phyloP scores from a whole-genome alignment of 2,888 invertebrate genomes.

The Drosophila pullipes region DNA sequence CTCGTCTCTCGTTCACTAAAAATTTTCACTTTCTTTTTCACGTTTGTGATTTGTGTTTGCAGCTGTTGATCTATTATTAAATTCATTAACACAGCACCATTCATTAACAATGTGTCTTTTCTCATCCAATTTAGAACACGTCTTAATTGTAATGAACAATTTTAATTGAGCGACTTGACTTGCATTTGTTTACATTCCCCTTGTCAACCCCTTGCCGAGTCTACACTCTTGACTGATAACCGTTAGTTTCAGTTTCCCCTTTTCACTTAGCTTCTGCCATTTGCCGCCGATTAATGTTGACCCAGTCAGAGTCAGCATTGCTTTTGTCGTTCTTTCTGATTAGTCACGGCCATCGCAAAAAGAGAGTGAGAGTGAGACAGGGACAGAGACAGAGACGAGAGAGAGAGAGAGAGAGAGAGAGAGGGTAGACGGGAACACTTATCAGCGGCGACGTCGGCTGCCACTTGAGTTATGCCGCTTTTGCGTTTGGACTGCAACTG shows the following conservation, averaged over 20 bases:
- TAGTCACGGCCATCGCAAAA: constrained; percentile 24
- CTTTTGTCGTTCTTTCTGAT: not conserved
- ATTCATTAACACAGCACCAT: constrained; percentile 60
- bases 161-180: constrained; percentile 37
- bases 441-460: constrained; percentile 19
- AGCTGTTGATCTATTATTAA: constrained; percentile 74
- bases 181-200: constrained; percentile 45
- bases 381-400: not conserved
- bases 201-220: not conserved
- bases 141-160: not conserved
- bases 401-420: not conserved
- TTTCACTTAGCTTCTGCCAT: constrained; percentile 8
- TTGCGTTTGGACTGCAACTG: constrained; percentile 15
- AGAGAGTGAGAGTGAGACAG: not conserved
- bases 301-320: constrained; percentile 27
- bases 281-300: constrained; percentile 36
- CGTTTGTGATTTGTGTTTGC: constrained; percentile 39
- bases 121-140: constrained; percentile 15
- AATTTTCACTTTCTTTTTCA: constrained; percentile 36
- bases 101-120: constrained; percentile 11
- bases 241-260: not conserved
- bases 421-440: constrained; percentile 5
- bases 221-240: constrained; percentile 18
- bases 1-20: not conserved
- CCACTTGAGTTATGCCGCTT: constrained; percentile 11